phyloP scores from a whole-genome alignment of 2,113 vertebrate species.

The Ochotona curzoniae region DNA sequence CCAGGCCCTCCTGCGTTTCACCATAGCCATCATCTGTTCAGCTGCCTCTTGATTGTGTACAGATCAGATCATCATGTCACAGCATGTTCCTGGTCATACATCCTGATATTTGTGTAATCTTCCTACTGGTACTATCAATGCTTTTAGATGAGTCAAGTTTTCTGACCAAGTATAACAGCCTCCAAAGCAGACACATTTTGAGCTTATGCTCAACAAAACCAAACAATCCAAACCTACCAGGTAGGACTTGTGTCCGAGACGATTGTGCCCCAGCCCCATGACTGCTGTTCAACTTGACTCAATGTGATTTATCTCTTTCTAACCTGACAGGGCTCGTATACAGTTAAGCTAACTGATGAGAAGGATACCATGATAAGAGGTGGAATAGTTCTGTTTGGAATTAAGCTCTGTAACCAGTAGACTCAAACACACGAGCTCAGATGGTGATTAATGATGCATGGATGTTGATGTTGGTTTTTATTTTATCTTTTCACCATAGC shows the following conservation, averaged over 20 bases:
- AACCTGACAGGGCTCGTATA: conserved; percentile 99
- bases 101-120: conserved; percentile 75
- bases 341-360: conserved; percentile 98
- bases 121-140: conserved; percentile 82
- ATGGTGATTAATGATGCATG: conserved; percentile 99
- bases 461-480: conserved; percentile 92
- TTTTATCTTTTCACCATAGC: conserved; percentile 89
- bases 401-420: conserved; percentile 98
- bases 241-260: conserved; percentile 88
- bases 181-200: conserved; percentile 77
- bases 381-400: conserved; percentile 97
- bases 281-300: conserved; percentile 92
- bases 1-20: conserved; percentile 62
- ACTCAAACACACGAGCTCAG: conserved; percentile 98
- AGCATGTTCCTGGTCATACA: conserved; percentile 75
- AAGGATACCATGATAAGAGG: conserved; percentile 96
- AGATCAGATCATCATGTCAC: conserved; percentile 72
- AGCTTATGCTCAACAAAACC: conserved; percentile 84
- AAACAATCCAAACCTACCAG: conserved; percentile 77
- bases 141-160: conserved; percentile 88
- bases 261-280: conserved; percentile 79
- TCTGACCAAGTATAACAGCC: conserved; percentile 80
- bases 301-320: conserved; percentile 99
- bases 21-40: conserved; percentile 59
- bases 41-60: conserved; percentile 73